A percentile compares a stretch with the other conserved stretches of the same genome.
These are phyloP conservation scores for Acanthornis magna DNA, from an alignment of 2,797 vertebrate genomes.

Conservation along the genomic window DNA sequence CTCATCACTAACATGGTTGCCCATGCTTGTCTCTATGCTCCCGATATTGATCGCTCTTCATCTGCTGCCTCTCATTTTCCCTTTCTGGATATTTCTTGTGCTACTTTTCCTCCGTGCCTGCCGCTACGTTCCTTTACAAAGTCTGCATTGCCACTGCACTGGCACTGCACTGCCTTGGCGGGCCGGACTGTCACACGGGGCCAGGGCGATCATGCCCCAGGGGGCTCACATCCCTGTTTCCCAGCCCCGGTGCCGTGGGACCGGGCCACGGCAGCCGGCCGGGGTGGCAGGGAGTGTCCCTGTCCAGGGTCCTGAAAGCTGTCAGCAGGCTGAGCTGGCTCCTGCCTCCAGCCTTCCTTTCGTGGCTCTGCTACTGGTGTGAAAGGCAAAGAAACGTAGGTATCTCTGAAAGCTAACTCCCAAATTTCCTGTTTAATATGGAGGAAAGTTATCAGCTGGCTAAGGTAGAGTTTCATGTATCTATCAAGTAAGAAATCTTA, in stretches of 20 bases:
- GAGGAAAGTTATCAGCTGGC: neutral
- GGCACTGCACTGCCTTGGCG: neutral
- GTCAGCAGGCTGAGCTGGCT: accelerated
- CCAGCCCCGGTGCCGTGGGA: accelerated
- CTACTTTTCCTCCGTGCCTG: neutral
- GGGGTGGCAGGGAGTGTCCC: accelerated
- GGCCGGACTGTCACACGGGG: neutral
- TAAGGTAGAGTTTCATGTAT: neutral
- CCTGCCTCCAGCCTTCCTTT: neutral
- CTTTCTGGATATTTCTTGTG: neutral
- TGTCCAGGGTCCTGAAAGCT: constrained; percentile 74
- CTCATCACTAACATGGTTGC: neutral
- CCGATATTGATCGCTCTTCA: neutral
- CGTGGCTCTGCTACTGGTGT: accelerated
- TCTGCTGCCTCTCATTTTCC: neutral
- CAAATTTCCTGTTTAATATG: constrained; percentile 30
- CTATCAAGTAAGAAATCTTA: neutral
- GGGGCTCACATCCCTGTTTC: accelerated
- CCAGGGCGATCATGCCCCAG: accelerated
- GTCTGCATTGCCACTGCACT: neutral
- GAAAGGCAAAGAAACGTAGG: neutral
- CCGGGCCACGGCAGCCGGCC: accelerated
- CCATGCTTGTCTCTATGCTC: neutral
- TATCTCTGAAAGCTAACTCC: neutral
- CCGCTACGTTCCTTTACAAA: neutral